Evolutionary conservation across 1,140 invertebrate species (phyloP), one percentile per base, ranked within the genome.

Genomic region (Agrilus planipennis): DNA sequence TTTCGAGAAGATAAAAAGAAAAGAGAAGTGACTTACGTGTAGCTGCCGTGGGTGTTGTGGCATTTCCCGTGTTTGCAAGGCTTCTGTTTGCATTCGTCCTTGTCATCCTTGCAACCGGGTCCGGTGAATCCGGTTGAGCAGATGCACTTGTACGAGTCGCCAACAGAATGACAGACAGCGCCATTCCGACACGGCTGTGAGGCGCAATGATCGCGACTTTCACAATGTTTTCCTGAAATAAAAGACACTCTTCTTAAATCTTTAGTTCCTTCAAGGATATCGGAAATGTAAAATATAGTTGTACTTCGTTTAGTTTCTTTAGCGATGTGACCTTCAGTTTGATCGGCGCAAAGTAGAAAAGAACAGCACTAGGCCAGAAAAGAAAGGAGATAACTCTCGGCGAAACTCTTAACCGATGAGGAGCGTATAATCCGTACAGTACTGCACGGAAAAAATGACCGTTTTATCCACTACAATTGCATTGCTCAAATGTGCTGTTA

Each of bases 101-200:
- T 83, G 65, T 96, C 90, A 41, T 87, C 79, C 34, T 77, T 77
- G 64, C 92, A 97, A 35, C 79, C 80, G 19, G 70, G 62, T 46
- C 91, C 91, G 27, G 77, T 79, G 58, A 93, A 95, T 35, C 89
- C 90, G 9, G 78, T 70, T n/a, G 83, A 79, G 53, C 85, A 88
- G 39, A 73, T 78, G 66, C 89, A 94, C 45, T 77, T 73, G 69
- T 84, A 93, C 25, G 75, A 75, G 47, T 78, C 73, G 9, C 76
- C 70, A 2, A 79, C 60, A 0, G 84, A 84, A 1, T 72, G 73
- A 55, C 90, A 94, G 41, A 77, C 74, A 5, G 83, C 89, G 2
- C 84, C 84, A 64, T 94, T 90, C 45, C 78, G 72, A 61, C 90
- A 94, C 0, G 83, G 89, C 46, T 80, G 79, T 9, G 82, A 84